Evolutionary conservation across 2,888 invertebrate genomes (phyloP), one percentile per base, ranked within the genome.

Genomic region (Hymenopus coronatus): DNA sequence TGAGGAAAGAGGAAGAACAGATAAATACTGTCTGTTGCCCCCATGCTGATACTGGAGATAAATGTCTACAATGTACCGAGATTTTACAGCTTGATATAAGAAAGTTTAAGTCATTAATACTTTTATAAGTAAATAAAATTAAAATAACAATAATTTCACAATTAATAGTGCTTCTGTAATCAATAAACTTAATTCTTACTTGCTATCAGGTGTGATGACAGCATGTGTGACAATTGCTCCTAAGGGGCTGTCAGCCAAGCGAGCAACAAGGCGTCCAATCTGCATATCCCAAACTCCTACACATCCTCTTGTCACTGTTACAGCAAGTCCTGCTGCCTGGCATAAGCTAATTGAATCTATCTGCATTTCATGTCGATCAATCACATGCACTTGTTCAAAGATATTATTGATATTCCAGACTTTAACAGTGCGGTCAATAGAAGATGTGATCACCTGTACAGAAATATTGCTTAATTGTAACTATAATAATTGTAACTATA

Each of bases 331-430:
- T 25, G 90, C 90, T 3, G 83, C 83, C 84, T 89, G 85, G 33
- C 90, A 90, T n/a, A 90, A 88, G 83, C 97, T 97, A 86, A 99
- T 97, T 30, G 97, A 96, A 93, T 99, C 99, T 90, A 99, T 98
- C 91, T 98, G 98, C 90, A 99, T 94, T 92, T 99, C 99, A 92
- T 99, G 98, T 14, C 99, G 94, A 92, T 99, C 98, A 91, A 99
- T 98, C 83, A 98, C 97, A 92, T 98, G 98, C 0, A 99, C 98
- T 93, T 99, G 98, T 92, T 99, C 99, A 92, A 99, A 98, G 91
- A 99, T 99, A 93, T 99, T 99, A 93, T 99, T 98, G 89, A 99
- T 98, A 93, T 99, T 99, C 99, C 99, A 99, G 7, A 99, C 98
- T 94, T 99, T 99, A 12, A 99, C 99, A 0, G 98, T 98, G 90